Conservation (phyloP, 2,888 invertebrate species). For the Axea sp. region DNA sequence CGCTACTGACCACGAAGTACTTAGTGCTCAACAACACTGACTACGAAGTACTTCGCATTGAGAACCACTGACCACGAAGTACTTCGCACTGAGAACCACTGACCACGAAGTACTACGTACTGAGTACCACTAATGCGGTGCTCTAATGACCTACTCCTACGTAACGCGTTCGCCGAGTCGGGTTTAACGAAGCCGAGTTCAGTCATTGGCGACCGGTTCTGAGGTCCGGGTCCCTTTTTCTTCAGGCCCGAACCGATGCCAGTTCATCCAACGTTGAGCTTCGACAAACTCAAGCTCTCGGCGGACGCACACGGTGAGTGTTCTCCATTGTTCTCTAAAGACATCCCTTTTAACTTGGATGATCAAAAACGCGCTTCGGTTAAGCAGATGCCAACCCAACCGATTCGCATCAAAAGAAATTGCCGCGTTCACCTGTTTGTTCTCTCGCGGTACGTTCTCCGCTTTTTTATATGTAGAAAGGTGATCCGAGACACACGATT, state of each 20-base stretch:
- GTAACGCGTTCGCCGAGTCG: constrained; percentile 29
- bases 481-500: constrained; percentile 21
- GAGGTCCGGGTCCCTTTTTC: constrained; percentile 67
- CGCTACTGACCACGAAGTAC: no score
- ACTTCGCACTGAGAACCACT: no score
- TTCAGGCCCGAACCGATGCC: constrained; percentile 62
- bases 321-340: constrained; percentile 7
- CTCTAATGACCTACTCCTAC: constrained; percentile 78
- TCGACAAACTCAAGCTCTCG: constrained; percentile 61
- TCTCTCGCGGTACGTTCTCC: not conserved
- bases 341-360: no score
- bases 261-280: constrained; percentile 59
- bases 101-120: no score
- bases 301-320: constrained; percentile 46
- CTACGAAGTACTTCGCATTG: no score
- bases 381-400: no score
- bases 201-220: constrained; percentile 69
- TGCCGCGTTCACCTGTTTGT: no score
- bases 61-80: no score
- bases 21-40: no score
- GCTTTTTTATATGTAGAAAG: constrained; percentile 36
- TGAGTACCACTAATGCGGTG: no score
- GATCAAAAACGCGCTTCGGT: no score
- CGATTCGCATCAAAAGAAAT: no score
- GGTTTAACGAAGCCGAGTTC: constrained; percentile 60